Evolutionary conservation across 2,797 vertebrate genomes (phyloP), one percentile per base, ranked within the genome.

Genomic region (Phrynocephalus guinanensis): DNA sequence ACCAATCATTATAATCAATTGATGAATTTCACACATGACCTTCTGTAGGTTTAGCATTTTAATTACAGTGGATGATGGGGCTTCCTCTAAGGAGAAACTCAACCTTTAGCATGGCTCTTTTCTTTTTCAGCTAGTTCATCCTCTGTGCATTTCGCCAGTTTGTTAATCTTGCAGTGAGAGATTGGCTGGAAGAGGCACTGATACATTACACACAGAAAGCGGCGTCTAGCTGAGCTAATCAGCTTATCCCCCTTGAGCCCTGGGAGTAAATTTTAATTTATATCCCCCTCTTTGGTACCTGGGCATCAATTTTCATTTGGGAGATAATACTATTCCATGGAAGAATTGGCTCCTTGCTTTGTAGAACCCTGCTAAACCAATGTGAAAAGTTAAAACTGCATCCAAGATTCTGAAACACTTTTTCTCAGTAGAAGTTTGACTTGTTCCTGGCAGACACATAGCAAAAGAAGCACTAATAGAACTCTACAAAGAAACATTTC

Each of bases 261-360:
- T 71, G 52, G 26, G 80, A 83, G 73, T 71, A 70, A 85, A 71
- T 83, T 87, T 87, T 83, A 87, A 83, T 87, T 87, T 87, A 71
- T 83, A n/a, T 71, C 75, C 83, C 33, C 30, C 44, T 38, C 38
- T 79, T 48, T 68, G 6, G 30, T 72, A 79, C 86, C 50, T 71
- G 30, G 48, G 20, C 50, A 83, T 78, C 30, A 66, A 83, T 83
- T 87, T 87, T 83, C 33, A 68, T 87, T 70, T 70, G 63, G 48
- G 63, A 83, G 66, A 83, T 78, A 87, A 87, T 71, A n/a, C 50
- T 30, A 30, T 26, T 78, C 48, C 16, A 8, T 15, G 28, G 18
- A 28, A 67, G 28, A 87, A 83, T 78, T 87, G 73, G 63, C 73
- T 52, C 50, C 30, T 78, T 83, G 66, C 73, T 87, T 83, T 66